A percentile compares a stretch with the other conserved stretches of the same genome.
phyloP scores from a whole-genome alignment of 2,113 vertebrate species.

The Mormyrus lacerda region DNA sequence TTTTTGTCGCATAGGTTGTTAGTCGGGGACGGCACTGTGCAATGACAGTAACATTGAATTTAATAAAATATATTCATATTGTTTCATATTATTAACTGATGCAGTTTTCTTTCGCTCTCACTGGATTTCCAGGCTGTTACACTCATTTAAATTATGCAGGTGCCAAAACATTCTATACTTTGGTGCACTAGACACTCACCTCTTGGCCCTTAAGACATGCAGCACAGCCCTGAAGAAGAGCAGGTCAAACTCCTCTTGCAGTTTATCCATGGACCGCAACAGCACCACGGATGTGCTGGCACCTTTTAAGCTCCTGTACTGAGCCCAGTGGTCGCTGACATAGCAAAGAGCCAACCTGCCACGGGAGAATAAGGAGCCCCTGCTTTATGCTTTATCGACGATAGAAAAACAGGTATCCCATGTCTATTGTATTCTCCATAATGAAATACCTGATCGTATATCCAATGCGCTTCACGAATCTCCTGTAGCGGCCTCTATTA shows the following conservation, averaged over 20 bases:
- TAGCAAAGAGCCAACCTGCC: constrained; percentile 85
- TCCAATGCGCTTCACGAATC: constrained; percentile 91
- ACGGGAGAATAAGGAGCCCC: background rate
- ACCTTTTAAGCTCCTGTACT: constrained; percentile 63
- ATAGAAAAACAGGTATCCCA: background rate
- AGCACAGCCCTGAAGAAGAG: constrained; percentile 87
- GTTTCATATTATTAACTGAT: background rate
- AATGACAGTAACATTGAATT: background rate
- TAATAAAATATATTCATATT: background rate
- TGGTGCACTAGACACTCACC: constrained; percentile 52
- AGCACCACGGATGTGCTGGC: constrained; percentile 40
- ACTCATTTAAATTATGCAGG: background rate
- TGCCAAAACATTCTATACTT: background rate
- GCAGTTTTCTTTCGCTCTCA: background rate
- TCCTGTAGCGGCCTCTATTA: constrained; percentile 86
- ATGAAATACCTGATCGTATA: constrained; percentile 79
- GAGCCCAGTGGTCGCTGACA: constrained; percentile 94
- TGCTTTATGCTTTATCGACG: background rate
- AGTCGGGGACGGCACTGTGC: background rate
- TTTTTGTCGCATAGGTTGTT: background rate
- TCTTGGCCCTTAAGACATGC: constrained; percentile 89
- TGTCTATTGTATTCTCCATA: background rate
- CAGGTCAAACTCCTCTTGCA: constrained; percentile 90
- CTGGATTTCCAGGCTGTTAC: background rate
- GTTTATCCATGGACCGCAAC: constrained; percentile 72